Evolutionary conservation across 2,888 invertebrate genomes (phyloP).

Genomic region (Tetragonisca angustula): DNA sequence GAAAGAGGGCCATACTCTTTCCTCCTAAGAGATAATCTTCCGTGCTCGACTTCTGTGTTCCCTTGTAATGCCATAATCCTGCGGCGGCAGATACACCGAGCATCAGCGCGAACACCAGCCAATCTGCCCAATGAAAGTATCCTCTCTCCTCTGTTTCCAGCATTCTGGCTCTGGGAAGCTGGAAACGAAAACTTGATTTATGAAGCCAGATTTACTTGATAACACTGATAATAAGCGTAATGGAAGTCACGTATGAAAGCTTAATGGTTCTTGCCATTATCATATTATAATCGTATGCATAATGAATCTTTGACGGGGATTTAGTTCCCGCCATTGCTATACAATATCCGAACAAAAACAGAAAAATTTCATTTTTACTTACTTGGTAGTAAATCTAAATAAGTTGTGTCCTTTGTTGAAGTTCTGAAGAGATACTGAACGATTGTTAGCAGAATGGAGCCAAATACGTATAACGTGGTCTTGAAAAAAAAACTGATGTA

Average conservation of each 20-base stretch:
- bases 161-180: conserved; percentile 50
- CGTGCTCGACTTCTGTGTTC: conserved; percentile 86
- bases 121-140: conserved; percentile 86
- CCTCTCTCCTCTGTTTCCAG: conserved; percentile 70
- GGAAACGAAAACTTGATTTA: conserved; percentile 53
- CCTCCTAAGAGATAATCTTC: conserved; percentile 92
- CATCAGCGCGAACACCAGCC: conserved; percentile 90
- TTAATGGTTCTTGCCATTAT: conserved; percentile 30
- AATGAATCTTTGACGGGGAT: conserved; percentile 30
- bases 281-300: conserved; percentile 24
- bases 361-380: conserved; percentile 5
- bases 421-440: not conserved
- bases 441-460: not conserved
- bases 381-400: not conserved
- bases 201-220: conserved; percentile 54
- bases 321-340: conserved; percentile 11
- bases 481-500: not conserved
- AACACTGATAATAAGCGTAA: conserved; percentile 49
- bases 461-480: not conserved
- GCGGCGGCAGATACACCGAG: conserved; percentile 90
- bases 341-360: not conserved
- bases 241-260: conserved; percentile 55
- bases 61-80: conserved; percentile 88
- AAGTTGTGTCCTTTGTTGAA: not conserved
- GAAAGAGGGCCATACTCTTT: conserved; percentile 90